Base-by-base conservation (phyloP, 2,113 vertebrate species). In the Calidris pygmaea region DNA sequence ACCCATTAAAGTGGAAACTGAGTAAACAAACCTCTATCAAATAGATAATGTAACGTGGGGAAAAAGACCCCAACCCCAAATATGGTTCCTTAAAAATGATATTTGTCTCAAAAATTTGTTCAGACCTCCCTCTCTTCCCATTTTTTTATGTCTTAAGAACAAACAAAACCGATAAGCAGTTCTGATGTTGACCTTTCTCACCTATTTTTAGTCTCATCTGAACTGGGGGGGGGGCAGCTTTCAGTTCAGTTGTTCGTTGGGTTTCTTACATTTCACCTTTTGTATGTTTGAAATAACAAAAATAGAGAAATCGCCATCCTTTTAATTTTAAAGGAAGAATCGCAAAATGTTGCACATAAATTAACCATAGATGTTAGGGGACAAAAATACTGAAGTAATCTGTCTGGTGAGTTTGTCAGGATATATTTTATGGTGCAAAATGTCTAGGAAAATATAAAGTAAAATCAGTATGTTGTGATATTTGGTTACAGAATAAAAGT, bases 31-130 rank as follows among this genome's bases (percentile, higher is more conserved):
- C n/a, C 12, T 45, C 23, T 65, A 3, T 37, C 19, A 63, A 53
- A 68, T 4, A 35, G 21, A 6, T 82, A 45, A 39, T 21, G 12
- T 75, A 70, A 58, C 2, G 1, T 17, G 10, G 26, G 17, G 23
- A 3, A 11, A 39, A 12, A 23, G 30, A 5, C 10, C 34, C 2
- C 18, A 63, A 53, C 0, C 30, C 19, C 2, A 11, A 21, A n/a
- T 71, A 10, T 7, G 3, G 4, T 78, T 75, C 35, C 9, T 52
- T 70, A 18, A 68, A 85, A 82, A 65, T 10, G 14, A 1, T 22
- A 27, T 37, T 91, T 85, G 12, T 60, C 27, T 93, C 35, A 60
- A 35, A 76, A 62, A 45, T 24, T 87, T 71, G 12, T 87, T 78
- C 47, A 80, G 29, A n/a, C 19, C 26, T 86, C 7, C 4, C 3